phyloP scores from a whole-genome alignment of 2,797 vertebrate species.

The Cossypha polioptera region DNA sequence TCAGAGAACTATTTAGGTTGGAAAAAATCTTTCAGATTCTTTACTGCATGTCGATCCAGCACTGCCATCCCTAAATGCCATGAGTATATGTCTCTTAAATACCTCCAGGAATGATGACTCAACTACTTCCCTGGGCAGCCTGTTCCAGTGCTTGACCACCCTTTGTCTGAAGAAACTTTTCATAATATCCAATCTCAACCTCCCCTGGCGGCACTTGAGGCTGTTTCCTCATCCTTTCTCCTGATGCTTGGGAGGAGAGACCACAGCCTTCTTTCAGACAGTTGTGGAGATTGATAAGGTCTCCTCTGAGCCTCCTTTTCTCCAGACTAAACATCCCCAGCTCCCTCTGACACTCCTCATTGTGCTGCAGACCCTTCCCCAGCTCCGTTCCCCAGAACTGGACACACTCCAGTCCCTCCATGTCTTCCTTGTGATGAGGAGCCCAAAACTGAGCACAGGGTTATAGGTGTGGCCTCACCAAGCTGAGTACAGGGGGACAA shows the following conservation, averaged over 20 bases:
- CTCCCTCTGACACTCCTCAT: rapidly evolving
- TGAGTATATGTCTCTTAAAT: not conserved
- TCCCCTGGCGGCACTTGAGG: rapidly evolving
- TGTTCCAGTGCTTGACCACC: no score
- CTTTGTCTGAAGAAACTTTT: not conserved
- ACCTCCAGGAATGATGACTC: not conserved
- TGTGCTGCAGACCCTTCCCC: not conserved
- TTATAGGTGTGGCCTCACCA: rapidly evolving
- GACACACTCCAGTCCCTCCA: rapidly evolving
- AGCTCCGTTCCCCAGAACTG: rapidly evolving
- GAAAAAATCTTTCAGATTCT: not conserved
- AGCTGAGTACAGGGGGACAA: rapidly evolving
- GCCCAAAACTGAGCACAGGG: rapidly evolving
- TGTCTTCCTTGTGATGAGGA: not conserved
- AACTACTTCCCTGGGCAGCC: not conserved
- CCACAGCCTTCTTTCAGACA: rapidly evolving
- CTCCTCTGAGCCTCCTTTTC: rapidly evolving
- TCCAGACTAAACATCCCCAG: not conserved
- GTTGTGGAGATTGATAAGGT: not conserved
- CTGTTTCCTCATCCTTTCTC: not conserved
- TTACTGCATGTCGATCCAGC: not conserved
- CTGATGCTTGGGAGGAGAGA: not conserved
- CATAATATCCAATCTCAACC: not conserved
- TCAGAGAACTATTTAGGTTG: not conserved
- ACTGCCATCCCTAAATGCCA: not conserved